Evolutionary conservation across 2,888 invertebrate species (phyloP).

Genomic region (Dioctria linearis): DNA sequence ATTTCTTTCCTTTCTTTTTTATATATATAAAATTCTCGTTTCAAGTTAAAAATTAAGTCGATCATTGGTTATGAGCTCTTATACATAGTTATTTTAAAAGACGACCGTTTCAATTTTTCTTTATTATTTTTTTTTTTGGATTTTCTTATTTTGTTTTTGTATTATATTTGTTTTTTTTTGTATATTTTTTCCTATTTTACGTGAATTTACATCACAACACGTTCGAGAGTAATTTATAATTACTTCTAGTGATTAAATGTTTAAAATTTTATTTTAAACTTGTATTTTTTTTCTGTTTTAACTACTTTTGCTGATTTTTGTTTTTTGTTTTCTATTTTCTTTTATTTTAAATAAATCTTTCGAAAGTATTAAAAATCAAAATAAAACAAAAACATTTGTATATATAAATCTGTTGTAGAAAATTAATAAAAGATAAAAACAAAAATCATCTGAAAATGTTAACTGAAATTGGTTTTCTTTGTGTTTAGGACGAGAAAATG

Average conservation of each 20-base stretch:
- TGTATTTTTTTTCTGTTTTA: background rate
- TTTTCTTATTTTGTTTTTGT: conserved; percentile 21
- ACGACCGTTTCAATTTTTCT: conserved; percentile 33
- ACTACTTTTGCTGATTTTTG: conserved; percentile 10
- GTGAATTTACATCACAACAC: conserved; percentile 68
- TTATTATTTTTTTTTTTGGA: conserved; percentile 16
- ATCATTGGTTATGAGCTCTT: conserved; percentile 49
- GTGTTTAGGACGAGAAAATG: conserved; percentile 38
- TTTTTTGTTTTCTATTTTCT: no score
- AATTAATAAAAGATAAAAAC: conserved; percentile 35
- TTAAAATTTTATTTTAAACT: conserved; percentile 59
- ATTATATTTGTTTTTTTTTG: conserved; percentile 17
- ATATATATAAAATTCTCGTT: conserved; percentile 45
- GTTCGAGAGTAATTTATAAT: conserved; percentile 59
- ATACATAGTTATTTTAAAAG: conserved; percentile 40
- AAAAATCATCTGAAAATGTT: conserved; percentile 8
- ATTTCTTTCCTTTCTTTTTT: conserved; percentile 39
- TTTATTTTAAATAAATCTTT: background rate
- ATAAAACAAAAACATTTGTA: no score
- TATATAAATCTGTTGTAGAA: background rate
- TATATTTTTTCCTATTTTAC: conserved; percentile 51
- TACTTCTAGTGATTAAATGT: conserved; percentile 55
- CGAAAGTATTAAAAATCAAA: no score
- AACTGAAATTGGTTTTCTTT: background rate
- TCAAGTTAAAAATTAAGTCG: conserved; percentile 49